Evolutionary conservation across 2,888 invertebrate species (phyloP).

Genomic region (Orchesella flavescens): DNA sequence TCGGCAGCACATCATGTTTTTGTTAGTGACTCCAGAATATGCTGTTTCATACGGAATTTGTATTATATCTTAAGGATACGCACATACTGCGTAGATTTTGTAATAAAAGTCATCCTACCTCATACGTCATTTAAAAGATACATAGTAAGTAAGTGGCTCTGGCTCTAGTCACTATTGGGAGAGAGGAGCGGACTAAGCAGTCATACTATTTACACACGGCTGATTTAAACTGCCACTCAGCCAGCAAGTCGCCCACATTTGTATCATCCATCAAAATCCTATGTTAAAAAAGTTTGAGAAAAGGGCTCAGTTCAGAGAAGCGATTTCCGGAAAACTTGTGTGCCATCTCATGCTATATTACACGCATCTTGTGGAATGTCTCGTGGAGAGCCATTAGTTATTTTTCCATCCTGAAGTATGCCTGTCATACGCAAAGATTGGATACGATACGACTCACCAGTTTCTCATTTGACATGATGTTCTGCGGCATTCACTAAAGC

Average conservation of each 20-base stretch:
- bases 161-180: too few relatives aligned
- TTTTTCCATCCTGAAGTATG: background rate
- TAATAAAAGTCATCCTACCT: too few relatives aligned
- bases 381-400: conserved; percentile 5
- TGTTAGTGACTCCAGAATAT: too few relatives aligned
- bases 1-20: too few relatives aligned
- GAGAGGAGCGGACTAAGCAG: background rate
- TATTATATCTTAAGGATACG: too few relatives aligned
- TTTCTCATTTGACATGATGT: background rate
- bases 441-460: background rate
- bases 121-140: too few relatives aligned
- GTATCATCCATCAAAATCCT: conserved; percentile 42
- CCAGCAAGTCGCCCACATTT: conserved; percentile 49
- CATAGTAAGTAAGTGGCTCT: too few relatives aligned
- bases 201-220: conserved; percentile 35
- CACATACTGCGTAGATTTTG: too few relatives aligned
- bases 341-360: background rate
- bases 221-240: conserved; percentile 56
- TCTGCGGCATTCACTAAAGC: background rate
- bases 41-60: too few relatives aligned
- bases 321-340: conserved; percentile 14
- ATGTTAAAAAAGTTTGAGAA: background rate
- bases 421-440: background rate
- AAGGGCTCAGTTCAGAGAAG: background rate
- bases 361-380: conserved; percentile 13